Percentiles rank a stretch among this genome's conserved stretches.
Conservation (phyloP, 2,113 vertebrate species). For the crab-eating macaque (Macaca fascicularis) region T2T-MFA8v1.1 NC_088375.1:175697501-175698000, state of each 20-base stretch:
- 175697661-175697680: neutral
- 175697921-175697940: neutral
- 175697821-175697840: neutral
- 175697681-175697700: neutral
- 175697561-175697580: neutral
- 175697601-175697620: neutral
- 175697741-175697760: neutral
- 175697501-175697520: too few species aligned
- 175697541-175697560: too few species aligned
- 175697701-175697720: too few species aligned
- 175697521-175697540: too few species aligned
- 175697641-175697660: neutral
- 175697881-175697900: neutral
- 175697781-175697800: neutral
- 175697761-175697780: neutral
- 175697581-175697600: neutral
- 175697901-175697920: neutral
- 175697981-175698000: neutral
- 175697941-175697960: neutral
- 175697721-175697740: neutral
- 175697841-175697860: neutral
- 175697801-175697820: neutral
- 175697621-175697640: neutral
- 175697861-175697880: neutral
- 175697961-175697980: neutral